Evolutionary conservation across 2,797 vertebrate species (phyloP).

Genomic region (Cryptoprocta ferox): DNA sequence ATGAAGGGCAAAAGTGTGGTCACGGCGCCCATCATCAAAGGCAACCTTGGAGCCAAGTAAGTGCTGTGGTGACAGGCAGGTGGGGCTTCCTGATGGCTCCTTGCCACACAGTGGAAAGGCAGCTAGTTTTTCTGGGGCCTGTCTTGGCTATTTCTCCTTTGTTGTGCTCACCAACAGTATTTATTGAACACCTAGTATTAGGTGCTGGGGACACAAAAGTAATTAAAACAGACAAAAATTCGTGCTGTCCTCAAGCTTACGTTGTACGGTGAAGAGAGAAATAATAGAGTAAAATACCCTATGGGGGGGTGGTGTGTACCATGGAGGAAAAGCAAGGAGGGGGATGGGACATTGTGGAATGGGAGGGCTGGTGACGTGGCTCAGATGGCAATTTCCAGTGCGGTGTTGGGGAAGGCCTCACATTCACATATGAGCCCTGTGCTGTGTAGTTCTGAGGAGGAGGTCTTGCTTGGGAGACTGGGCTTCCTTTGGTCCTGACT

Average conservation of each 20-base stretch:
- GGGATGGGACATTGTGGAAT: neutral
- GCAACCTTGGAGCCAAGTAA: slow-evolving; percentile 97
- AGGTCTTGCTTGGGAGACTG: neutral
- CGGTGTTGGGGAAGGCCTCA: neutral
- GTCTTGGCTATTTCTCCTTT: neutral
- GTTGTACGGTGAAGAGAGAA: neutral
- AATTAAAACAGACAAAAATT: neutral
- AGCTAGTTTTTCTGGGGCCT: neutral
- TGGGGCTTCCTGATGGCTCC: neutral
- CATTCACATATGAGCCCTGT: neutral
- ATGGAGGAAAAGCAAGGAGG: neutral
- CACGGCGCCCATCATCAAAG: slow-evolving; percentile 96
- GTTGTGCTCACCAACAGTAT: neutral
- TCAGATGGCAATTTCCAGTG: neutral
- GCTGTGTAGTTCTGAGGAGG: neutral
- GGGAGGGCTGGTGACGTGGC: rapidly evolving
- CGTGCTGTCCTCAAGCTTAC: neutral
- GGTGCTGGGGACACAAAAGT: neutral
- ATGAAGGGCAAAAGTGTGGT: slow-evolving; percentile 97
- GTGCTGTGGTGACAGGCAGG: slow-evolving; percentile 70
- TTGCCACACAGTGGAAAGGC: neutral
- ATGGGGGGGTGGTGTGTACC: neutral
- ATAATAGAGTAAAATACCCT: neutral
- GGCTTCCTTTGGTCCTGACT: neutral
- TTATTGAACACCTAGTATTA: neutral